These are phyloP conservation scores for Hyla sarda DNA, from an alignment of 2,113 vertebrate species.

Conservation along the genomic window DNA sequence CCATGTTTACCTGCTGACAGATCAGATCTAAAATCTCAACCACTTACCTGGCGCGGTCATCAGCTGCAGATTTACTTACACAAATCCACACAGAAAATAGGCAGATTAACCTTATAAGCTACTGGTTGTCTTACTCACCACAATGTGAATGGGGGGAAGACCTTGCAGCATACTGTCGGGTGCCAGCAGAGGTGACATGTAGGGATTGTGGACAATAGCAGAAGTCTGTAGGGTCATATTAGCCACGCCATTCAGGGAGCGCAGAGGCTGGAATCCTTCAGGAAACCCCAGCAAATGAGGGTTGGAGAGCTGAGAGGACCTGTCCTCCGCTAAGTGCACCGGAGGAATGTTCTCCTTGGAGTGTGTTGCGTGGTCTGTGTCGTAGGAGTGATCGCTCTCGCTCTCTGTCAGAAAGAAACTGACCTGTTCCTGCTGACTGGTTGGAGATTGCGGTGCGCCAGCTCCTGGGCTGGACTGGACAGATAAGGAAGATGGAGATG, in stretches of 20 bases:
- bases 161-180: constrained; percentile 77
- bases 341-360: constrained; percentile 34
- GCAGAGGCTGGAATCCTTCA: constrained; percentile 81
- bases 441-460: not conserved
- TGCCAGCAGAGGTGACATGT: constrained; percentile 82
- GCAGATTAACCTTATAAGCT: not conserved
- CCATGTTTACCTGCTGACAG: too few species aligned
- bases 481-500: not conserved
- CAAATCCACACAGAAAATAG: too few species aligned
- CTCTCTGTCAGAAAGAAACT: constrained; percentile 62
- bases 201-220: constrained; percentile 82
- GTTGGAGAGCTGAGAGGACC: not conserved
- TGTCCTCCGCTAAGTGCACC: constrained; percentile 4
- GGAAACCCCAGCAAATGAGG: constrained; percentile 72
- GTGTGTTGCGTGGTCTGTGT: not conserved
- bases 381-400: not conserved
- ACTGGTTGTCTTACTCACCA: constrained; percentile 38
- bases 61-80: too few species aligned
- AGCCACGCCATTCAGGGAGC: constrained; percentile 71
- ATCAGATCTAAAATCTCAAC: too few species aligned
- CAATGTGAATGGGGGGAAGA: constrained; percentile 53
- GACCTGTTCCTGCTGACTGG: constrained; percentile 56
- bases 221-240: constrained; percentile 73
- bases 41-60: too few species aligned
- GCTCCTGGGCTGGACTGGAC: not conserved